Conservation (phyloP, 2,888 invertebrate genomes). For the Drosophila longiperda region DNA sequence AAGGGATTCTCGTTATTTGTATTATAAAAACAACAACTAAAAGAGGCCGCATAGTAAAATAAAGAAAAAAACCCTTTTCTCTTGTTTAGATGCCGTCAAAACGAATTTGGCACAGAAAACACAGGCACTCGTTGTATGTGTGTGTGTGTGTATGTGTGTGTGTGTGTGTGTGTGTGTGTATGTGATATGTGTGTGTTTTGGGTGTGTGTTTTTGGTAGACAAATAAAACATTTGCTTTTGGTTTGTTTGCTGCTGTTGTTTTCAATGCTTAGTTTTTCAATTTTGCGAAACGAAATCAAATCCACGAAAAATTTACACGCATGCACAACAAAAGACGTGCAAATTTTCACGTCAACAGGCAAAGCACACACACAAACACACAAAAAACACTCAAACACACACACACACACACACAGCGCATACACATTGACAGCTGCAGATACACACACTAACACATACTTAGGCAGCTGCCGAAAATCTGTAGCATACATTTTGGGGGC, state of each 20-base stretch:
- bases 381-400: slow-evolving; percentile 29
- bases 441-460: slow-evolving; percentile 61
- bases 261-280: slow-evolving; percentile 79
- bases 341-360: slow-evolving; percentile 81
- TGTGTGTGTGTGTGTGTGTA: slow-evolving; percentile 33
- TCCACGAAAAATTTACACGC: slow-evolving; percentile 77
- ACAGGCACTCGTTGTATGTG: slow-evolving; percentile 47
- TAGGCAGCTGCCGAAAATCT: slow-evolving; percentile 68
- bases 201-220: slow-evolving; percentile 58
- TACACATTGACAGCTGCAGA: slow-evolving; percentile 29
- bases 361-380: slow-evolving; percentile 32
- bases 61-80: slow-evolving; percentile 51
- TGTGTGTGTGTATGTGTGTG: slow-evolving; percentile 23
- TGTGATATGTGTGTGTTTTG: slow-evolving; percentile 30
- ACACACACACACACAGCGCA: slow-evolving; percentile 5
- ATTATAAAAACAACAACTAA: slow-evolving; percentile 78
- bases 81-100: slow-evolving; percentile 62
- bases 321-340: slow-evolving; percentile 81
- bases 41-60: slow-evolving; percentile 75
- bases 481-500: slow-evolving; percentile 72
- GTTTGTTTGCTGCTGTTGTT: slow-evolving; percentile 66
- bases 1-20: slow-evolving; percentile 70
- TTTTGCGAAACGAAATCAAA: slow-evolving; percentile 73
- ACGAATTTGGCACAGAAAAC: slow-evolving; percentile 74
- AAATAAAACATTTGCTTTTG: slow-evolving; percentile 74